Evolutionary conservation across 2,797 vertebrate species (phyloP), one percentile per base, ranked within the genome.

Genomic region (Falco rusticolus): DNA sequence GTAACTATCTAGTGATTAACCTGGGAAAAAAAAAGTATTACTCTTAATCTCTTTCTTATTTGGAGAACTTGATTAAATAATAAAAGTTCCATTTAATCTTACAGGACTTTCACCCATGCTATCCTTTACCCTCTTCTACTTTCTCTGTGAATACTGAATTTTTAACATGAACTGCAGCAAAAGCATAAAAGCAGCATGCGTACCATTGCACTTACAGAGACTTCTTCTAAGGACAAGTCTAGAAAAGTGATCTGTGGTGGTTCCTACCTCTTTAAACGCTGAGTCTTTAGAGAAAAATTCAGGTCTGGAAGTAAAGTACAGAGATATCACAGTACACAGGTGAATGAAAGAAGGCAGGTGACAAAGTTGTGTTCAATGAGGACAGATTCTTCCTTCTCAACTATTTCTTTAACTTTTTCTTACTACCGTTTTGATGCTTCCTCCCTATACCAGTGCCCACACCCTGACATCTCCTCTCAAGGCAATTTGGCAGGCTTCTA

Each of bases 131-230:
- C 6, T 77, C 4, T 83, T 60, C 29, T 31, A 26, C n/a, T 14
- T 63, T 56, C 12, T 65, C 21, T 6, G 2, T 31, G 37, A 75
- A 87, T 25, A 71, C 5, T 43, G 77, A 65, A 63, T 71, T 81
- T 87, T 70, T 75, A 78, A 50, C 18, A 6, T 6, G 10, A 89
- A 24, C 50, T 88, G 47, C 56, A 56, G 15, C 24, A 37, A 22
- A 5, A 16, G 2, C n/a, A n/a, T 56, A n/a, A 85, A 74, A 77
- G 2, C 19, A 60, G 51, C 31, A 8, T 4, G 0, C 0, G 2
- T n/a, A 10, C 13, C 25, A 11, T 33, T 5, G 3, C 1, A 2
- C 15, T 61, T 90, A 41, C 29, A 71, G 16, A 72, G 4, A 7
- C 16, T 17, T 34, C 21, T n/a, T 77, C 43, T 66, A 50, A 65